Evolutionary conservation across 2,797 vertebrate species (phyloP).

Genomic region (Allenopithecus nigroviridis): DNA sequence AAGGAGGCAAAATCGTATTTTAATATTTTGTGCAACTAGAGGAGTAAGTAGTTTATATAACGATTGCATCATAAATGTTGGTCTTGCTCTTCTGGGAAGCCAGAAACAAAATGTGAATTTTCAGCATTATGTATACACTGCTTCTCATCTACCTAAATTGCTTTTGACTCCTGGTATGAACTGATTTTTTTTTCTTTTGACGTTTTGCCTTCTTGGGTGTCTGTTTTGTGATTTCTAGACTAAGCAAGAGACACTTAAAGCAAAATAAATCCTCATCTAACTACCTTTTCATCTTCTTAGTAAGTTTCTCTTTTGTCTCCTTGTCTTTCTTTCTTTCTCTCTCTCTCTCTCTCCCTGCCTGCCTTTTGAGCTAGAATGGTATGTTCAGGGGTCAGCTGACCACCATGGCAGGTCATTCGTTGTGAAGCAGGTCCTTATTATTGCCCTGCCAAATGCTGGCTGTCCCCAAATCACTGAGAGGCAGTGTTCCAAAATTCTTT

Average conservation of each 20-base stretch:
- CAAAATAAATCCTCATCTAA: not conserved
- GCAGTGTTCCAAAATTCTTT: not conserved
- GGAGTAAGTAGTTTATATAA: not conserved
- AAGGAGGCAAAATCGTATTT: not conserved
- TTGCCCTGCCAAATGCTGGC: not conserved
- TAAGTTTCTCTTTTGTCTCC: not conserved
- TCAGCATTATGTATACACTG: not conserved
- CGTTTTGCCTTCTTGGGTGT: not conserved
- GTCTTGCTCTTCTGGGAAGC: not conserved
- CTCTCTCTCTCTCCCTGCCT: not conserved
- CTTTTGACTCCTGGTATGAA: not conserved
- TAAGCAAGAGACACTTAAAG: not conserved
- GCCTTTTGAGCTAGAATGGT: not conserved
- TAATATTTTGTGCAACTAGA: not conserved
- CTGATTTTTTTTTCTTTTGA: not conserved
- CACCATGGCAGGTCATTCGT: not conserved
- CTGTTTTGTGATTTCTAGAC: not conserved
- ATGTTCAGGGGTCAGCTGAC: not conserved
- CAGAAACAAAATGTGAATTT: not conserved
- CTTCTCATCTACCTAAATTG: not conserved
- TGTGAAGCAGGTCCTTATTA: not conserved
- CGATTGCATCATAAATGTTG: not conserved
- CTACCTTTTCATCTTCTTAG: not conserved
- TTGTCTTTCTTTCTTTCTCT: accelerated
- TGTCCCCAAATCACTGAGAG: not conserved